phyloP scores from a whole-genome alignment of 2,797 vertebrate species.

The Falco concolor region DNA sequence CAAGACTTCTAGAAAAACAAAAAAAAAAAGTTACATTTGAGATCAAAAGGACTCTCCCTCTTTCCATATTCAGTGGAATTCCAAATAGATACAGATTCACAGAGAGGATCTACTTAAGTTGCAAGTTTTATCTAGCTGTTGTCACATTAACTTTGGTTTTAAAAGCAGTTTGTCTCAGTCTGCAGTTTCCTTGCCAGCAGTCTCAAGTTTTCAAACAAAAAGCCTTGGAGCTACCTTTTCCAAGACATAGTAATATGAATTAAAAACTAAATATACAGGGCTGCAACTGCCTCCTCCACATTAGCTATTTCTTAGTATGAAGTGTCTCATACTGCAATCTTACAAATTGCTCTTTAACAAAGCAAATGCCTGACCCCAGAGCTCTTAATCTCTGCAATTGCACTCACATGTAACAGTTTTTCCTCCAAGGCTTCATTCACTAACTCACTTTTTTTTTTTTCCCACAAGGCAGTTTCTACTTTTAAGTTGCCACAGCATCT shows the following conservation, averaged over 20 bases:
- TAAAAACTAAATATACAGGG: not conserved
- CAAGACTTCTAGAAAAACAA: not conserved
- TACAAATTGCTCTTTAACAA: not conserved
- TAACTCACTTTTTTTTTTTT: not conserved
- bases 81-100: not conserved
- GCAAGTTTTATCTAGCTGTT: not conserved
- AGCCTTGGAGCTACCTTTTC: not conserved
- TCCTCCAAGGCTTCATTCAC: not conserved
- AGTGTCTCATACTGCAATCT: not conserved
- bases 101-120: not conserved
- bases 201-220: slow-evolving; percentile 4
- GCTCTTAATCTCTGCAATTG: not conserved
- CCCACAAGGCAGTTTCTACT: not conserved
- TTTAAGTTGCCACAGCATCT: not conserved
- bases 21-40: not conserved
- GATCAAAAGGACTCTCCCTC: not conserved
- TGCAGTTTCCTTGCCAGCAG: not conserved
- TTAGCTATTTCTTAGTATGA: not conserved
- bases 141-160: not conserved
- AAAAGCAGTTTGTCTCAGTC: not conserved
- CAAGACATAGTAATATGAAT: not conserved
- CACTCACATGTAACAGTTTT: not conserved
- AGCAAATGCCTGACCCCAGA: not conserved
- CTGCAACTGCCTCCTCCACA: not conserved
- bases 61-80: not conserved